phyloP scores from a whole-genome alignment of 2,113 vertebrate genomes.

The rabbit (Oryctolagus cuniculus) region DNA sequence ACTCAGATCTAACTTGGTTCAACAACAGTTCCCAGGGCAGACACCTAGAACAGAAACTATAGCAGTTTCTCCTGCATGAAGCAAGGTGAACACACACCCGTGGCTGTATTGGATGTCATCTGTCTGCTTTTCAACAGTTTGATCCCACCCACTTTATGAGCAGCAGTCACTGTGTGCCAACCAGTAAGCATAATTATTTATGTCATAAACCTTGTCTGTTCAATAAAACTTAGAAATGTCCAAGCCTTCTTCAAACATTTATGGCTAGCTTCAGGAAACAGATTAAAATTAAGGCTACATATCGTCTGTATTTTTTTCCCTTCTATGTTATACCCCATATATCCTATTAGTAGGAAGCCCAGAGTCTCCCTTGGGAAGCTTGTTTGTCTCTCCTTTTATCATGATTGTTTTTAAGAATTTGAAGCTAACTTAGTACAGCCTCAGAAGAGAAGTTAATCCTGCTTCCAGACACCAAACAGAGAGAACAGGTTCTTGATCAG shows the following conservation, averaged over 20 bases:
- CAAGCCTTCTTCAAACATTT: not conserved
- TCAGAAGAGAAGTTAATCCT: not conserved
- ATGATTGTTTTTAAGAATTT: not conserved
- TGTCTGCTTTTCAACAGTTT: not conserved
- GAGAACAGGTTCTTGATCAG: not conserved
- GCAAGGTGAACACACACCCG: too few relatives aligned
- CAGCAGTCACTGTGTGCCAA: not conserved
- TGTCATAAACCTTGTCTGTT: not conserved
- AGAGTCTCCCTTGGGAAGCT: not conserved
- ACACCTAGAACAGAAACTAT: too few relatives aligned
- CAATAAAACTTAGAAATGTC: not conserved
- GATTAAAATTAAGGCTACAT: not conserved
- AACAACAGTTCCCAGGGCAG: not conserved
- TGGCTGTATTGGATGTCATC: not conserved
- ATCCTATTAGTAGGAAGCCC: not conserved
- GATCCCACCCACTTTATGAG: not conserved
- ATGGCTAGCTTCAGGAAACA: not conserved
- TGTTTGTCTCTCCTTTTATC: not conserved
- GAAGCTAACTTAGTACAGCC: not conserved
- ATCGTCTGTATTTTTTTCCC: not conserved
- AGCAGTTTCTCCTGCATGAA: not conserved
- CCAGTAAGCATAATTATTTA: not conserved
- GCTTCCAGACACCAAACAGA: not conserved
- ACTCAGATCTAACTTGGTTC: not conserved
- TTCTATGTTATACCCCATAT: not conserved